phyloP scores from a whole-genome alignment of 2,113 vertebrate genomes.

The Macroglossus sobrinus region DNA sequence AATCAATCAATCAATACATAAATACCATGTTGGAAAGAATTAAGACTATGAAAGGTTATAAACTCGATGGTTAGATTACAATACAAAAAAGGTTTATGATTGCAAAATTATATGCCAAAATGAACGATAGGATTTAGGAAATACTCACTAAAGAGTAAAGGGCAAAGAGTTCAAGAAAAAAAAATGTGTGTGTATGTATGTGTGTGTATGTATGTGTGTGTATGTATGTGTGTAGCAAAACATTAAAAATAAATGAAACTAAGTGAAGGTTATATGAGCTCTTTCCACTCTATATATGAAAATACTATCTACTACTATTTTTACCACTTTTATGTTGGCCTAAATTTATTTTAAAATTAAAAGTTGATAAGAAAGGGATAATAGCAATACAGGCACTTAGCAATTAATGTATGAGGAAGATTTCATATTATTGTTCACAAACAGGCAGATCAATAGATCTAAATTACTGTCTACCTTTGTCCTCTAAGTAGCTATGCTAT shows the following conservation, averaged over 20 bases:
- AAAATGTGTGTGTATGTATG: background rate
- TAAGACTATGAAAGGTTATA: background rate
- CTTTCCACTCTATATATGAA: background rate
- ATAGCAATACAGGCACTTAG: background rate
- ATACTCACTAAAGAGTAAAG: background rate
- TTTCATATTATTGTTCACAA: background rate
- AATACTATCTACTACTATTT: background rate
- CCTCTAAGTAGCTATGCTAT: background rate
- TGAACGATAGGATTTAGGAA: background rate
- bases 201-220: background rate
- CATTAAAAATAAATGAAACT: background rate
- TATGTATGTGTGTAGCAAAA: background rate
- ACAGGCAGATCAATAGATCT: background rate
- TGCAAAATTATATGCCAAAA: background rate
- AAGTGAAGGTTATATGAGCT: background rate
- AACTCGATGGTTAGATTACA: background rate
- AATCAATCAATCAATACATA: background rate
- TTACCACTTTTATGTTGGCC: background rate
- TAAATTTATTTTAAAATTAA: slow-evolving; percentile 3
- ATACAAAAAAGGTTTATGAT: background rate
- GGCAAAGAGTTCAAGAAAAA: background rate
- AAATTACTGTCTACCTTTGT: background rate
- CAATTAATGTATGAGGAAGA: background rate
- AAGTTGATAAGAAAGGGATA: background rate
- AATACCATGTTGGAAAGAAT: background rate